These are phyloP conservation scores for Romanogobio albipinnatus DNA, from an alignment of 2,113 vertebrate genomes.

Conservation along the genomic window DNA sequence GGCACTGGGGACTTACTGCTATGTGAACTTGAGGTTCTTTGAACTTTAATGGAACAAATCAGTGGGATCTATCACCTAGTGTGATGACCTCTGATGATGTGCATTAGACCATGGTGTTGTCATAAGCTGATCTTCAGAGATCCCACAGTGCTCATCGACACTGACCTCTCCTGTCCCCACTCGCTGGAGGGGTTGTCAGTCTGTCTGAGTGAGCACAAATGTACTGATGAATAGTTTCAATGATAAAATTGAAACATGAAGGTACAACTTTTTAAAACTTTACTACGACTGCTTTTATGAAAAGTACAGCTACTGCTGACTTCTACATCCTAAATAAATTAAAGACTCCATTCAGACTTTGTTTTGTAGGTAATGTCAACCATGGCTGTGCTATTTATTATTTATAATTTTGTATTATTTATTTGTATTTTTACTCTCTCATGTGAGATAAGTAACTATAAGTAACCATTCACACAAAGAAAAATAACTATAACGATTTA, in stretches of 20 bases:
- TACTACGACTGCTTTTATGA: background rate
- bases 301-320: background rate
- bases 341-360: no score
- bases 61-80: constrained; percentile 34
- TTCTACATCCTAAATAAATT: background rate
- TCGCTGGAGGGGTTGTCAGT: background rate
- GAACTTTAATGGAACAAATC: constrained; percentile 45
- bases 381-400: no score
- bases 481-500: no score
- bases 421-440: no score
- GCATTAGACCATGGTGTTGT: constrained; percentile 31
- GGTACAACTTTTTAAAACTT: background rate
- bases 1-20: background rate
- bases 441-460: no score
- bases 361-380: no score
- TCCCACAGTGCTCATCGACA: constrained; percentile 11
- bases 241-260: background rate
- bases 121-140: constrained; percentile 29
- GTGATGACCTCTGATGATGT: constrained; percentile 45
- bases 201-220: background rate
- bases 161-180: constrained; percentile 3
- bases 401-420: no score
- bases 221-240: background rate
- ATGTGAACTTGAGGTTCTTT: constrained; percentile 9
- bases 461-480: no score